Evolutionary conservation across 2,797 vertebrate genomes (phyloP).

Genomic region (Pangasius macronema): DNA sequence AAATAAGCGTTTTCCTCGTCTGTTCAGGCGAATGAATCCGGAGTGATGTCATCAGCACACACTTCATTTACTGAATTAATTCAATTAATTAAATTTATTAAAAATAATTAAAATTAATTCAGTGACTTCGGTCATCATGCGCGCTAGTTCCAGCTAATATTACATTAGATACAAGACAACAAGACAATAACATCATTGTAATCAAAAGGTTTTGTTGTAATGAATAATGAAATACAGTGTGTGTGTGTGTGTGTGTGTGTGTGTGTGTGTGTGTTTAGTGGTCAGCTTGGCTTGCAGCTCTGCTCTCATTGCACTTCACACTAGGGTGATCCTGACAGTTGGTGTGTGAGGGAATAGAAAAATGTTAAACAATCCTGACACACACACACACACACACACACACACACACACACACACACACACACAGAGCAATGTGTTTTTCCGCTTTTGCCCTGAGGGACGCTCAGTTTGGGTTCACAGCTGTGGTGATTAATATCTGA

Average conservation of each 20-base stretch:
- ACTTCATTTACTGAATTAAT: no score
- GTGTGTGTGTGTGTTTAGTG: neutral
- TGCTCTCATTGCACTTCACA: neutral
- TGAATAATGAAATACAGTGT: neutral
- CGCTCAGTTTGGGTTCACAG: neutral
- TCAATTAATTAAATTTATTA: no score
- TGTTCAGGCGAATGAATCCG: neutral
- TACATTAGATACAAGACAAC: no score
- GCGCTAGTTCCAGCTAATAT: no score
- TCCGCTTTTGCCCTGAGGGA: neutral
- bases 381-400: conserved; percentile 6
- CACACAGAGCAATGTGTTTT: neutral
- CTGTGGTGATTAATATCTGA: neutral
- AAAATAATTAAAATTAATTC: no score
- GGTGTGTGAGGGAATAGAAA: neutral
- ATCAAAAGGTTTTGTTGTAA: no score
- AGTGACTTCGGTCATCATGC: no score
- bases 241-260: neutral
- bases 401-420: conserved; percentile 22
- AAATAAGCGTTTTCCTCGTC: neutral
- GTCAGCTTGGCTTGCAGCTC: neutral
- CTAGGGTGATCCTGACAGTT: neutral
- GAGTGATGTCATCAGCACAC: neutral
- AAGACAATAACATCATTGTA: no score
- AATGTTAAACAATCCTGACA: neutral